Evolutionary conservation across 2,888 invertebrate genomes (phyloP), one percentile per base, ranked within the genome.

Genomic region (Gari tellinella): DNA sequence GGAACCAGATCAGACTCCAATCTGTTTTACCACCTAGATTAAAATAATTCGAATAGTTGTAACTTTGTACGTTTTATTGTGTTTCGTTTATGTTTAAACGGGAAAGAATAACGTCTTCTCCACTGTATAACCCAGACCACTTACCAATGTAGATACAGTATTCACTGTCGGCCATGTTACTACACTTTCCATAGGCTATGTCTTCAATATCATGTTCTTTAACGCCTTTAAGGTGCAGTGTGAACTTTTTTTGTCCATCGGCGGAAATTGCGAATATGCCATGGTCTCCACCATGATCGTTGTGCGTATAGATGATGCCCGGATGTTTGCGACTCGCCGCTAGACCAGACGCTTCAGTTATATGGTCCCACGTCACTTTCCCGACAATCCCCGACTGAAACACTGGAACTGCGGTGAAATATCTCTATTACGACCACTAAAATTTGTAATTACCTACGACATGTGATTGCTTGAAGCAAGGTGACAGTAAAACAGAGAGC

Each of bases 131-230:
- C n/a, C n/a, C n/a, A n/a, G n/a, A n/a, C n/a, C n/a, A n/a, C n/a
- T 23, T 41, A 56, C 55, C 55, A 2, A 56, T 56, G 25, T 51
- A 68, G 12, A 68, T 51, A 38, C 68, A 74, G 19, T 31, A 49
- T 3, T 46, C 55, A 49, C 40, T 49, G 52, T 43, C 21, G 10
- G 45, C 25, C 15, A 31, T 43, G 12, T 38, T 21, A 23, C 37
- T 58, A 46, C 84, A 84, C 12, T 65, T 66, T 0, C 81, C 84
- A 7, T 78, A 52, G 26, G 82, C 80, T 12, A 84, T 53, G 52
- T 82, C 82, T 48, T 84, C 84, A 76, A 76, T 81, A 64, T 84
- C 82, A 12, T 65, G 49, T 43, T 80, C 78, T 0, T 31, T 17
- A 0, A 64, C 76, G 1, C 63, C 64, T 3, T 21, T 46, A n/a